Base-by-base conservation (phyloP, 2,888 invertebrate species). In the Trichogramma dendrolimi region DNA sequence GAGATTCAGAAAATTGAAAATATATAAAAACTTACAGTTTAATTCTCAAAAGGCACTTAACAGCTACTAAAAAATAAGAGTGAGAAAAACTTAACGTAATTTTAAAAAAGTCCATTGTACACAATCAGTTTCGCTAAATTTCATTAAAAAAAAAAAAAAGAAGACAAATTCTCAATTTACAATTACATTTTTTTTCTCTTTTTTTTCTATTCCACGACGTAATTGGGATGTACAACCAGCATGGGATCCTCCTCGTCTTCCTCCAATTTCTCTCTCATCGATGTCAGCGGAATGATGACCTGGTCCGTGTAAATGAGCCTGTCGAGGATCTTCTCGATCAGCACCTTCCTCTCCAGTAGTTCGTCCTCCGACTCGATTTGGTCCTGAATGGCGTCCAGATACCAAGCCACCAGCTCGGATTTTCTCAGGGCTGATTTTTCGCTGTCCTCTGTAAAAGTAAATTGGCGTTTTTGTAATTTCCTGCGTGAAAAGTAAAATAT, bases 201-300 rank as follows among this genome's bases (percentile, higher is more conserved):
- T 27, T 27, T 27, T 27, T 48, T 43, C 74, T 74, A 80, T 66
- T 94, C 92, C 52, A 94, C 84, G 53, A 93, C 87, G 77, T 96
- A 98, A 81, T 97, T 96, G 0, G 98, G 98, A 84, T 99, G 97
- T 1, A 97, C 96, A 11, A 97, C 93, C 5, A 98, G 80, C 49
- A 93, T 78, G 0, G 95, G 94, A 80, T 96, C 92, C 62, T 88
- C 87, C 0, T 85, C 82, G 64, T 85, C 84, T n/a, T 83, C 81
- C 27, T 81, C 82, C 6, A 82, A 72, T 44, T 82, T 80, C 61
- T 82, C 80, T 70, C 85, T 80, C 58, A 83, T 80, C 65, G 84
- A 85, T 0, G 85, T 85, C 55, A 94, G 80, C 1, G 92, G 87
- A 70, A 94, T 92, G 71, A 94, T 86, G 55, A 93, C 87, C 83